Percentiles rank a stretch among this genome's conserved stretches.
These are phyloP conservation scores for Lasioglossum baleicum DNA, from an alignment of 1,140 invertebrate genomes.

Conservation along the genomic window DNA sequence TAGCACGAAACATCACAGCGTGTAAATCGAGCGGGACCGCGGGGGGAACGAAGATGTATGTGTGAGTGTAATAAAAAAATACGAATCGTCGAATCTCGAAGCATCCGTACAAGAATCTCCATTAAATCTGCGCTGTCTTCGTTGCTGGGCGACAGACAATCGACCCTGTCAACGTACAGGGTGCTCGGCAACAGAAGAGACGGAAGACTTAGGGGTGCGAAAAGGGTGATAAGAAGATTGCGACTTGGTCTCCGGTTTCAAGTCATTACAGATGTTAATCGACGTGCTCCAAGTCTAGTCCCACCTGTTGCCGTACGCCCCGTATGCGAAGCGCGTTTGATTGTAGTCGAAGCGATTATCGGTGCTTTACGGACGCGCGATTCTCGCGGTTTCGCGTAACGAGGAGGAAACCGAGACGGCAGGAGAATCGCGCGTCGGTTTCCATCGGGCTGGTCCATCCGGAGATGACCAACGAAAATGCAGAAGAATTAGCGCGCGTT, in stretches of 20 bases:
- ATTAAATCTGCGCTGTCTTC: background rate
- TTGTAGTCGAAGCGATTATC: constrained; percentile 20
- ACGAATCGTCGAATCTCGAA: background rate
- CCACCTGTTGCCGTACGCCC: too few species aligned
- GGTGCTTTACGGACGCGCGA: background rate
- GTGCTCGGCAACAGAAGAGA: too few species aligned
- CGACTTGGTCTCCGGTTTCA: too few species aligned
- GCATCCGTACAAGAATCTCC: too few species aligned
- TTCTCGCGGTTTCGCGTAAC: background rate
- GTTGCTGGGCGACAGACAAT: background rate
- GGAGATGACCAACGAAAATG: constrained; percentile 9
- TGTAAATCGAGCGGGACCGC: constrained; percentile 12
- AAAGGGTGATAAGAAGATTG: too few species aligned
- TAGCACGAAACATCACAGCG: constrained; percentile 47
- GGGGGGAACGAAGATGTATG: constrained; percentile 17
- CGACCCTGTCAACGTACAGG: background rate
- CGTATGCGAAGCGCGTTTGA: constrained; percentile 15
- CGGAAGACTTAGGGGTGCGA: too few species aligned
- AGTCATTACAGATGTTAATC: too few species aligned
- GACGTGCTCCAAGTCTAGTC: too few species aligned
- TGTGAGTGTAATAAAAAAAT: constrained; percentile 21
- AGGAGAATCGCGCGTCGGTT: background rate
- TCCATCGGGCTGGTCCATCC: background rate
- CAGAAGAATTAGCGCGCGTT: constrained; percentile 9
- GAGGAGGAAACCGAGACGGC: background rate